These are phyloP conservation scores for Drosophila azteca DNA, from an alignment of 1,140 invertebrate genomes.

Conservation along the genomic window DNA sequence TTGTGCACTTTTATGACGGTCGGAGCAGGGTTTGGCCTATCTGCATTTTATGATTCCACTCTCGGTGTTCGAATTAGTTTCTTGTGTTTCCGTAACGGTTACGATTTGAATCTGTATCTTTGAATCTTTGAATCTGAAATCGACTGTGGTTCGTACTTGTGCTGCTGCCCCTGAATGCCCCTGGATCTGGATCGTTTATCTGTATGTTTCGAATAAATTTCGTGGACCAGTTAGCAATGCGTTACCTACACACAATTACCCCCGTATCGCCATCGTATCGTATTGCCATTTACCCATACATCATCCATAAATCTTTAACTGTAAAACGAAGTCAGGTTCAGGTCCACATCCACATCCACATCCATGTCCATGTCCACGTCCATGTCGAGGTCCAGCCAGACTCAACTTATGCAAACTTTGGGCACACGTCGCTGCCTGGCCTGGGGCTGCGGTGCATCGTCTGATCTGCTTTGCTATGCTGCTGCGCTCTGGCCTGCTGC, in stretches of 20 bases:
- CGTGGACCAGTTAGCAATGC: conserved; percentile 32
- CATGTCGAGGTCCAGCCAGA: conserved; percentile 18
- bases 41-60: conserved; percentile 40
- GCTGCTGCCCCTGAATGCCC: conserved; percentile 15
- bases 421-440: conserved; percentile 54
- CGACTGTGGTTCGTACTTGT: background rate
- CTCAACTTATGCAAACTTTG: conserved; percentile 68
- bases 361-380: background rate
- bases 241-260: conserved; percentile 71
- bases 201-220: conserved; percentile 30
- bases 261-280: conserved; percentile 44
- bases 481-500: conserved; percentile 7
- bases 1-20: conserved; percentile 32
- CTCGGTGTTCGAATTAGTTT: conserved; percentile 50
- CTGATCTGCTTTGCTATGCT: conserved; percentile 27
- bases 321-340: conserved; percentile 54
- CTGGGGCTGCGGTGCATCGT: conserved; percentile 35
- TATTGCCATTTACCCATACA: conserved; percentile 56
- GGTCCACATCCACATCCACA: conserved; percentile 21
- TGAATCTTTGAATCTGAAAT: conserved; percentile 33
- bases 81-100: conserved; percentile 44
- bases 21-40: conserved; percentile 8
- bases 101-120: conserved; percentile 42
- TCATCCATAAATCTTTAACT: conserved; percentile 77
- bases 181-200: conserved; percentile 10